Conservation (phyloP, 1,140 invertebrate species). For the Panulirus ornatus region DNA sequence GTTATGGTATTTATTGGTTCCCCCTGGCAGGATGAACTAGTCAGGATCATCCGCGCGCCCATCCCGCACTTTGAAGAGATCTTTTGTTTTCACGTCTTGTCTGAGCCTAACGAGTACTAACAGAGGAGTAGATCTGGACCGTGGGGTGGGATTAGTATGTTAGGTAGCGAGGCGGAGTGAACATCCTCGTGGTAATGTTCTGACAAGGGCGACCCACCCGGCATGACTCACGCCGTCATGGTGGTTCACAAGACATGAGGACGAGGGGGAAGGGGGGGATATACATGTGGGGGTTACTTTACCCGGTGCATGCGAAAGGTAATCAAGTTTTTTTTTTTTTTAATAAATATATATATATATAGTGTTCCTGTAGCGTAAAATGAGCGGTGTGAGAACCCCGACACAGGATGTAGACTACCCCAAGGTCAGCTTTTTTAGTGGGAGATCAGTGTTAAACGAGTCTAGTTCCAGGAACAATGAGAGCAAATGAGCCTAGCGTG, state of each 20-base stretch:
- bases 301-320: not conserved
- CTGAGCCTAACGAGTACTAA: not conserved
- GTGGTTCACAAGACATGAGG: not conserved
- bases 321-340: not conserved
- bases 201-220: not conserved
- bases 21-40: not conserved
- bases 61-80: not conserved
- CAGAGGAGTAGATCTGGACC: not conserved
- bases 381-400: slow-evolving; percentile 4
- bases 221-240: not conserved
- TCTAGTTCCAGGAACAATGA: slow-evolving; percentile 15
- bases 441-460: slow-evolving; percentile 9
- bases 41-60: not conserved
- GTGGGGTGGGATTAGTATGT: not conserved
- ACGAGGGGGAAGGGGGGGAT: slow-evolving; percentile 7
- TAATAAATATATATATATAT: too few species aligned
- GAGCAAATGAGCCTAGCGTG: slow-evolving; percentile 17
- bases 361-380: not conserved
- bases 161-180: not conserved
- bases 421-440: slow-evolving; percentile 2
- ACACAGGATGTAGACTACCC: not conserved
- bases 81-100: not conserved
- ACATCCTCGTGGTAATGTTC: not conserved
- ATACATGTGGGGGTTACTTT: not conserved
- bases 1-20: not conserved